Conservation (phyloP, 2,888 invertebrate species). For the Dexiosoma caninum region DNA sequence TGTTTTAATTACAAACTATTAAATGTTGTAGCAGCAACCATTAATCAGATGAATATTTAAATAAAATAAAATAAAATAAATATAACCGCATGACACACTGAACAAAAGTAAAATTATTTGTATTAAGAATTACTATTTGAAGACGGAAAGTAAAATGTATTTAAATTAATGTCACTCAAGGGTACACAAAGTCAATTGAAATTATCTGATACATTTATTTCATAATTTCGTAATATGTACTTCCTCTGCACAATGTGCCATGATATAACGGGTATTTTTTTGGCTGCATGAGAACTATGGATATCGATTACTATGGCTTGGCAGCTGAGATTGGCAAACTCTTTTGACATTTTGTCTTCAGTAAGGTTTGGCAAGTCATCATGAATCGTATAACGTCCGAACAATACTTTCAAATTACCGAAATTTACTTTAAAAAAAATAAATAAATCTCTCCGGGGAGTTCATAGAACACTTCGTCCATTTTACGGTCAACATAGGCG, state of each 20-base stretch:
- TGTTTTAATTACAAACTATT: conserved; percentile 24
- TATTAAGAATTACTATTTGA: neutral
- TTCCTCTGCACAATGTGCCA: conserved; percentile 20
- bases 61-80: conserved; percentile 24
- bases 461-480: no score
- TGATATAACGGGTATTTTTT: no score
- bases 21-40: neutral
- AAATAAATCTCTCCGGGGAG: no score
- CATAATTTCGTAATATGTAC: neutral
- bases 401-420: no score
- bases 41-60: conserved; percentile 18
- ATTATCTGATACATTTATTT: conserved; percentile 31
- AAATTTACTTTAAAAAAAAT: no score
- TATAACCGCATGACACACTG: conserved; percentile 18
- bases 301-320: no score
- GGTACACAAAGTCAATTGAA: conserved; percentile 51
- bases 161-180: conserved; percentile 39
- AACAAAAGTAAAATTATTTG: neutral
- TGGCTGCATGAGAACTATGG: no score
- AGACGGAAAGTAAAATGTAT: neutral
- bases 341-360: no score
- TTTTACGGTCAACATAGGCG: no score
- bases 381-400: no score
- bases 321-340: no score
- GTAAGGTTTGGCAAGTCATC: no score